Evolutionary conservation across 2,888 invertebrate genomes (phyloP).

Genomic region (Cancer borealis): DNA sequence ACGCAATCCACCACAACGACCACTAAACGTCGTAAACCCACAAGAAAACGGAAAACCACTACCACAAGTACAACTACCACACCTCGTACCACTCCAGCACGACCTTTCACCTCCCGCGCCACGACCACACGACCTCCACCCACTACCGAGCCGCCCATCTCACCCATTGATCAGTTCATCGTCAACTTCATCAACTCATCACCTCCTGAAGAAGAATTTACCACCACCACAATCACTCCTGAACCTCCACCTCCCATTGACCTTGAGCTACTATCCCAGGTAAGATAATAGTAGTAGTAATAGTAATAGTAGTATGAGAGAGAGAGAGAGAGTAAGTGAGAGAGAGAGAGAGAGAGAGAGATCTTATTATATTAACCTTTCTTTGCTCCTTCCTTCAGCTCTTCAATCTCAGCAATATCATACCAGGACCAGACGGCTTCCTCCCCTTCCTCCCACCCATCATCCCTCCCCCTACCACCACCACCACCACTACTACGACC

Average conservation of each 20-base stretch:
- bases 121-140: conserved; percentile 51
- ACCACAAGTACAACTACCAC: not conserved
- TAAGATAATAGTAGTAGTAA: conserved; percentile 14
- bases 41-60: not conserved
- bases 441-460: conserved; percentile 61
- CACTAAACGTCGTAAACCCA: conserved; percentile 54
- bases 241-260: conserved; percentile 68
- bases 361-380: not conserved
- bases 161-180: conserved; percentile 75
- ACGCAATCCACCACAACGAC: conserved; percentile 71
- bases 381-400: conserved; percentile 29
- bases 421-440: conserved; percentile 42
- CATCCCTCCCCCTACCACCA: conserved; percentile 70
- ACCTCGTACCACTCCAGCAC: not conserved
- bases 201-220: conserved; percentile 51
- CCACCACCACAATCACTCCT: conserved; percentile 35
- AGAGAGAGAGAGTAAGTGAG: conserved; percentile 3
- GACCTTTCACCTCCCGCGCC: not conserved
- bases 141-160: conserved; percentile 66
- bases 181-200: conserved; percentile 72
- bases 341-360: conserved; percentile 20
- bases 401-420: conserved; percentile 54
- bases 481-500: conserved; percentile 71
- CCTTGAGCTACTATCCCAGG: conserved; percentile 69
- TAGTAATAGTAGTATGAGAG: not conserved